phyloP scores from a whole-genome alignment of 2,797 vertebrate genomes.

The Esox lucius region DNA sequence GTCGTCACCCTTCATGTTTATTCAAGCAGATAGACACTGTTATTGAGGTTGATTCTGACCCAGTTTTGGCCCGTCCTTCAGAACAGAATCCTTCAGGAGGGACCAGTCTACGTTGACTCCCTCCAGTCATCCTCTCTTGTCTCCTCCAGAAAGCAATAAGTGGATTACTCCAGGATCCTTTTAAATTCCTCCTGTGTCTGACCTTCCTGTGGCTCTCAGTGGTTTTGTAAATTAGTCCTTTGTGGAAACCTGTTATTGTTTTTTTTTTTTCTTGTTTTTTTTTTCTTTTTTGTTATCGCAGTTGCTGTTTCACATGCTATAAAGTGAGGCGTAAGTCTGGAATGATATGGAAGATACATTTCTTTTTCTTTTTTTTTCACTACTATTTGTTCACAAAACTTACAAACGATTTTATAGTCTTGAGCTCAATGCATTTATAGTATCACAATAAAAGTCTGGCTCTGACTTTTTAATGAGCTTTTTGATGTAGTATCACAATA shows the following conservation, averaged over 20 bases:
- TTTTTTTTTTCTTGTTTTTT: not conserved
- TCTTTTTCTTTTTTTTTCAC: constrained; percentile 8
- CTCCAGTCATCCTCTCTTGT: constrained; percentile 1
- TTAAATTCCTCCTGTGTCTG: constrained; percentile 7
- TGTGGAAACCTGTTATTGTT: constrained; percentile 5
- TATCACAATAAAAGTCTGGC: constrained; percentile 16
- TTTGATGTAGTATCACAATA: not conserved
- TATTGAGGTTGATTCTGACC: constrained; percentile 1
- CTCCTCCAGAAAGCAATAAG: constrained; percentile 32
- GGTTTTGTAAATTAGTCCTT: constrained; percentile 11
- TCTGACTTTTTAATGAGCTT: constrained; percentile 1
- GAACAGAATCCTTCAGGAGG: constrained; percentile 18
- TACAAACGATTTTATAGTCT: constrained; percentile 17
- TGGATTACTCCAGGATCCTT: constrained; percentile 30
- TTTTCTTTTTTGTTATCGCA: constrained; percentile 30
- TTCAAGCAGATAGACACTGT: constrained; percentile 12
- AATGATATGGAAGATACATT: constrained; percentile 4
- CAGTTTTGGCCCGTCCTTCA: constrained; percentile 13
- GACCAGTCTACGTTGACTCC: constrained; percentile 15
- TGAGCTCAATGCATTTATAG: constrained; percentile 12
- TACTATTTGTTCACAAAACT: constrained; percentile 13
- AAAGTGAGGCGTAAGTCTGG: constrained; percentile 3
- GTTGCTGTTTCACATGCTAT: constrained; percentile 10
- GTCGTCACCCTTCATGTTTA: constrained; percentile 3
- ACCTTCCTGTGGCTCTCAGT: constrained; percentile 13